These are phyloP conservation scores for Pogonomyrmex californicus DNA, from an alignment of 1,140 invertebrate species.

Conservation along the genomic window DNA sequence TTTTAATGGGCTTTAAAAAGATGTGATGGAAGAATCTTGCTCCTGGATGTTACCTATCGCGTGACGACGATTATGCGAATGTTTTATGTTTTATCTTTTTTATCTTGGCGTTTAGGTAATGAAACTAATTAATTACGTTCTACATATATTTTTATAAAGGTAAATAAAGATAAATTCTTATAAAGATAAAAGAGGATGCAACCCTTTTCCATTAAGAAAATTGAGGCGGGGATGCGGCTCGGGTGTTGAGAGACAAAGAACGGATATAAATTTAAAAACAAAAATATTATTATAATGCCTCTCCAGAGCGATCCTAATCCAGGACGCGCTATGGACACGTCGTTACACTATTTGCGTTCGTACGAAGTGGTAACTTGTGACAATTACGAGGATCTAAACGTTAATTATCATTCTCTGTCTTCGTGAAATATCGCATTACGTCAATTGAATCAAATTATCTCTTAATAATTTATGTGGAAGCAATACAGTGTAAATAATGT, in stretches of 20 bases:
- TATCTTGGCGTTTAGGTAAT: neutral
- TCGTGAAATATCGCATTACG: constrained; percentile 58
- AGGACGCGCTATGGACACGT: constrained; percentile 62
- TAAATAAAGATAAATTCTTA: constrained; percentile 20
- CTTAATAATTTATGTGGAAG: constrained; percentile 73
- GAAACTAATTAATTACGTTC: constrained; percentile 18
- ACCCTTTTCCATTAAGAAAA: neutral
- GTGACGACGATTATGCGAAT: constrained; percentile 6
- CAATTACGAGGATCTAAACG: constrained; percentile 68
- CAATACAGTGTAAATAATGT: constrained; percentile 73
- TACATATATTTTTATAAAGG: constrained; percentile 20
- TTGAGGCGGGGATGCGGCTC: neutral
- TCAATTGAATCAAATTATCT: constrained; percentile 67
- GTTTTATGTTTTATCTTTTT: neutral
- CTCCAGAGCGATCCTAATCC: constrained; percentile 61
- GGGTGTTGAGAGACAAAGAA: constrained; percentile 38
- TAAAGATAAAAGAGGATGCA: constrained; percentile 8
- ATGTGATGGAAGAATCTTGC: constrained; percentile 13
- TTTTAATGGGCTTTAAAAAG: constrained; percentile 6
- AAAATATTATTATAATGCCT: constrained; percentile 81
- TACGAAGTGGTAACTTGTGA: constrained; percentile 72
- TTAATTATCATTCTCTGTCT: constrained; percentile 66
- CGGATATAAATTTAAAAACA: constrained; percentile 79
- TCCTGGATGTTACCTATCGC: constrained; percentile 56
- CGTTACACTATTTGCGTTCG: constrained; percentile 74